phyloP scores from a whole-genome alignment of 2,797 vertebrate species.

The Furcifer pardalis region DNA sequence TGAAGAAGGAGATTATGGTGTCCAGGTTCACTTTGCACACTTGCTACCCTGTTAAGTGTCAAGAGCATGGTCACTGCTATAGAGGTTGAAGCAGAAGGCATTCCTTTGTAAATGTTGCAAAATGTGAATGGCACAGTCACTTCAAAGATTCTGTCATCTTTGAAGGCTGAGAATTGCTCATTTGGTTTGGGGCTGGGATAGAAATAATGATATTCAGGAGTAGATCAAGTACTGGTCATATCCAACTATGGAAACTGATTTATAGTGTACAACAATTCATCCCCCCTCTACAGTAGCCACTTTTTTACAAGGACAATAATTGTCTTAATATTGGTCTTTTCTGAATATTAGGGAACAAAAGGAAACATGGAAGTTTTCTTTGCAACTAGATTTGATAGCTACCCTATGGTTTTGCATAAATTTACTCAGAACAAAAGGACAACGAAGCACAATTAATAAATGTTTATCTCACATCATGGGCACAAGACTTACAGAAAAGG shows the following conservation, averaged over 20 bases:
- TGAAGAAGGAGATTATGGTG: conserved; percentile 95
- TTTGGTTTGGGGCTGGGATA: conserved; percentile 67
- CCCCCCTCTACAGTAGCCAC: conserved; percentile 56
- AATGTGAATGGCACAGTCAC: conserved; percentile 71
- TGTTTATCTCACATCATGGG: conserved; percentile 78
- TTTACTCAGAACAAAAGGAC: conserved; percentile 71
- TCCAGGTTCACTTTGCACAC: conserved; percentile 96
- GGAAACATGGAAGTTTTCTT: conserved; percentile 50
- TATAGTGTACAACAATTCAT: conserved; percentile 69
- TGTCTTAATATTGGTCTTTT: conserved; percentile 58
- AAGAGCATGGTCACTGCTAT: conserved; percentile 64
- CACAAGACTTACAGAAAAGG: conserved; percentile 67
- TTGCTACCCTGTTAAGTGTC: conserved; percentile 89
- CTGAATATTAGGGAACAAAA: conserved; percentile 33
- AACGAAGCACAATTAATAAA: conserved; percentile 78
- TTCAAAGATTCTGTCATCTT: conserved; percentile 79
- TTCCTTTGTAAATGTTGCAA: conserved; percentile 55
- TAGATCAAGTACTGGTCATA: conserved; percentile 64
- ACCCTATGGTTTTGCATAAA: conserved; percentile 57
- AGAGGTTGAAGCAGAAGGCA: conserved; percentile 2
- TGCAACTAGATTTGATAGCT: conserved; percentile 54
- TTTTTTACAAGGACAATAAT: conserved; percentile 55
- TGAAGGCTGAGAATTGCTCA: conserved; percentile 73
- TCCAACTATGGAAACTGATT: conserved; percentile 70
- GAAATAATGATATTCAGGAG: conserved; percentile 66